Conservation (phyloP, 2,113 vertebrate species). For the Ochotona princeps region DNA sequence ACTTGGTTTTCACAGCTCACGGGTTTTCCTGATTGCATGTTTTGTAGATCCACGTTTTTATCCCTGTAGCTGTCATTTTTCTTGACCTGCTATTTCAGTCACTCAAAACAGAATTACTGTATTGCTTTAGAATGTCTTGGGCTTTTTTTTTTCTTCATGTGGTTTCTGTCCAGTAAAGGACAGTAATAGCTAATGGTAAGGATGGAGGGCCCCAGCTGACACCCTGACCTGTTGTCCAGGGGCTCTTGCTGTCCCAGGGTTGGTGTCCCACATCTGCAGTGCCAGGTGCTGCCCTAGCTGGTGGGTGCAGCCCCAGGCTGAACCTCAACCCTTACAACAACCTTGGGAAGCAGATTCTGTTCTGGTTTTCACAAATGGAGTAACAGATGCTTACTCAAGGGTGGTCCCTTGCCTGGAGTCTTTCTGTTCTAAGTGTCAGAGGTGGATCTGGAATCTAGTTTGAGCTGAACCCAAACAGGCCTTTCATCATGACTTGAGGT, state of each 20-base stretch:
- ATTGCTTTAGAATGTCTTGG: conserved; percentile 41
- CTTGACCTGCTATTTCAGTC: conserved; percentile 69
- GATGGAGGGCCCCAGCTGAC: neutral
- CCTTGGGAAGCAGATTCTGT: too few species aligned
- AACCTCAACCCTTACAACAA: neutral
- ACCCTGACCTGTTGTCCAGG: rapidly evolving
- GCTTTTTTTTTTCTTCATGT: conserved; percentile 47
- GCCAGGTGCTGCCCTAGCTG: rapidly evolving
- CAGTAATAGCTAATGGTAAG: conserved; percentile 22
- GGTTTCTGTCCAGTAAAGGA: conserved; percentile 34
- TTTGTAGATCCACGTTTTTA: conserved; percentile 76
- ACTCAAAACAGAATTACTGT: conserved; percentile 54
- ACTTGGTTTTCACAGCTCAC: conserved; percentile 72
- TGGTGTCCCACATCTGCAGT: rapidly evolving
- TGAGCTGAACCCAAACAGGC: neutral
- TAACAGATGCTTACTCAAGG: neutral
- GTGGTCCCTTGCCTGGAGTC: neutral
- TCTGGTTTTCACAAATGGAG: neutral
- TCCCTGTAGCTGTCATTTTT: conserved; percentile 75
- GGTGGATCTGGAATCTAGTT: neutral
- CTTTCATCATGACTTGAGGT: neutral
- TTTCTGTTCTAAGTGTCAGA: neutral
- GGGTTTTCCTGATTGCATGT: conserved; percentile 72
- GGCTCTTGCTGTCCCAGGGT: neutral
- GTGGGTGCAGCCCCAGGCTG: neutral